Evolutionary conservation across 2,113 vertebrate species (phyloP).

Genomic region (Blennius ocellaris): DNA sequence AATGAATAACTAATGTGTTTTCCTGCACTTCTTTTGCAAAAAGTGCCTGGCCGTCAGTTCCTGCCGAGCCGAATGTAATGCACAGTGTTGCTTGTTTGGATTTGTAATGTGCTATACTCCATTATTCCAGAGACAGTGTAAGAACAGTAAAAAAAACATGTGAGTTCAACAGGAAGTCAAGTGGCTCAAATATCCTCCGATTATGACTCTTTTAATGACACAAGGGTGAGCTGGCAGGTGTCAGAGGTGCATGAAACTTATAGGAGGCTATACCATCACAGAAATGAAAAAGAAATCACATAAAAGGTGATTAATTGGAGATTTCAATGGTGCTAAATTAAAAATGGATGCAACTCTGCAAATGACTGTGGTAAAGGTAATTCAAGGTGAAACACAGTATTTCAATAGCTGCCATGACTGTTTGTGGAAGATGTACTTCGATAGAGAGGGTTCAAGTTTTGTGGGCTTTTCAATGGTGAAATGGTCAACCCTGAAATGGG

Average conservation of each 20-base stretch:
- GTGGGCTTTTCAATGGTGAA: too few relatives aligned
- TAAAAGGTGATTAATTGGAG: not conserved
- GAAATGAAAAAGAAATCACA: not conserved
- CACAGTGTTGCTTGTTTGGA: not conserved
- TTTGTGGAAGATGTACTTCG: too few relatives aligned
- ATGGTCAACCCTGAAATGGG: too few relatives aligned
- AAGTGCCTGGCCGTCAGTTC: not conserved
- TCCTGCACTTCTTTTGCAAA: not conserved
- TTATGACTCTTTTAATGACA: not conserved
- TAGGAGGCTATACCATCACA: not conserved
- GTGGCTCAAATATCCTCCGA: not conserved
- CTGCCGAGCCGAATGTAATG: not conserved
- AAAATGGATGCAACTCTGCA: not conserved
- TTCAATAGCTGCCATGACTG: too few relatives aligned
- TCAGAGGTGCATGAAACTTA: not conserved
- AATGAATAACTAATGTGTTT: not conserved
- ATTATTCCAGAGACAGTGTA: not conserved
- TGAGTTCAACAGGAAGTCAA: not conserved
- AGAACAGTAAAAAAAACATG: not conserved
- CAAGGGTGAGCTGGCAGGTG: not conserved
- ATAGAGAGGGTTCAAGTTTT: too few relatives aligned
- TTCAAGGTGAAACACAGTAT: not conserved
- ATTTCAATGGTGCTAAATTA: not conserved
- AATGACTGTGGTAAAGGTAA: not conserved
- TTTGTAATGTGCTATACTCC: not conserved